Evolutionary conservation across 2,888 invertebrate species (phyloP), one percentile per base, ranked within the genome.

Genomic region (Cheilosia soror): DNA sequence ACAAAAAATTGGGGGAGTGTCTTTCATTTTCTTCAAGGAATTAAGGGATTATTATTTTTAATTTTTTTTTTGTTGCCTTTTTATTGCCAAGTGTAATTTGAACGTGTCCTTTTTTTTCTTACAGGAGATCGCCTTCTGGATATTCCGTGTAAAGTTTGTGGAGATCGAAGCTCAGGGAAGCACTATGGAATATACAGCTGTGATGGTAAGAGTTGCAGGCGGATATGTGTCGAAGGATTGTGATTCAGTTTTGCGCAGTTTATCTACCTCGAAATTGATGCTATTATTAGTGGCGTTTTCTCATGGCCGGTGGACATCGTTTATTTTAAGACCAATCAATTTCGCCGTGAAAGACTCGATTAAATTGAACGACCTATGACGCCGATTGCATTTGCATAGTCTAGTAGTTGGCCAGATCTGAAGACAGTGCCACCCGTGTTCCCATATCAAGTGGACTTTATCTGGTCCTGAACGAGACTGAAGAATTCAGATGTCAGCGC

Each of bases 161-260:
- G 98, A 78, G 99, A 99, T 93, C 95, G 99, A 91, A 99, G 98
- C 90, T 99, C 99, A 13, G 99, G 99, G 79, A 99, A 99, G 93
- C 99, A 99, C 93, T 99, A 99, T 93, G 99, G 99, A 88, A 99
- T 99, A 91, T 99, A 98, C 93, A 98, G 98, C 91, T 99, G 99
- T 92, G 99, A 99, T 94, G 99, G 99, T 98, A 93, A 95, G n/a
- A n/a, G 15, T 47, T 47, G 13, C 0, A 15, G 44, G n/a, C 2
- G 7, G 15, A 7, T 44, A 13, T 44, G 44, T 44, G 5, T 2
- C 2, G 4, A 15, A 15, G 15, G 15, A 47, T 15, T n/a, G 37
- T 37, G 37, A 11, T 1, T 37, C 11, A 33, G 33, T 20, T 20
- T 20, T 20, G 20, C 2, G 1, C 0, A 20, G 20, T 20, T 20